Evolutionary conservation across 2,888 invertebrate species (phyloP).

Genomic region (Deilephila porcellus): DNA sequence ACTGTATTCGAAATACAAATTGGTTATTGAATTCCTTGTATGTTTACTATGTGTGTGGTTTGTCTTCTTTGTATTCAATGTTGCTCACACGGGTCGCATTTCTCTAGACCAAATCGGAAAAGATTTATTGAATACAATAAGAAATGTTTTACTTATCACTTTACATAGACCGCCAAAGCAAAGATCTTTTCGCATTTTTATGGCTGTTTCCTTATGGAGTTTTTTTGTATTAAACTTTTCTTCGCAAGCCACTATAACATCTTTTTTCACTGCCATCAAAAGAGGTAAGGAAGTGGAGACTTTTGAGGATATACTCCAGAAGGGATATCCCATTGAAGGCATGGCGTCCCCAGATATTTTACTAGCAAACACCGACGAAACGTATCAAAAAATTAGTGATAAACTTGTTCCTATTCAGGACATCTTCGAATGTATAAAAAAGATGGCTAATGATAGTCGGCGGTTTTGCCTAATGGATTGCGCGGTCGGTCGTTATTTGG

Average conservation of each 20-base stretch:
- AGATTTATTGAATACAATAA: conserved; percentile 68
- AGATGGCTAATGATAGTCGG: conserved; percentile 60
- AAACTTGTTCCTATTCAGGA: conserved; percentile 59
- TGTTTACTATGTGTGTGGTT: conserved; percentile 70
- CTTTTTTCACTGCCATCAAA: conserved; percentile 72
- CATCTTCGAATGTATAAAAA: conserved; percentile 60
- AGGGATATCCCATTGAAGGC: conserved; percentile 72
- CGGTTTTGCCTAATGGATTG: conserved; percentile 77
- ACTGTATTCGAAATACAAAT: conserved; percentile 48
- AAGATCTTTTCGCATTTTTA: conserved; percentile 65
- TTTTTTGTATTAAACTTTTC: conserved; percentile 74
- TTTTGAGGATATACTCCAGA: conserved; percentile 72
- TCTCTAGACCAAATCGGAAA: conserved; percentile 69
- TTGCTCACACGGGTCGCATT: conserved; percentile 50
- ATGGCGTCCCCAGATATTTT: conserved; percentile 74
- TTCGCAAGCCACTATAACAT: conserved; percentile 74
- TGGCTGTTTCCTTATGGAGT: conserved; percentile 69
- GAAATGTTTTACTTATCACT: conserved; percentile 63
- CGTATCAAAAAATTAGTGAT: conserved; percentile 63
- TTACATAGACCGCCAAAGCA: conserved; percentile 63
- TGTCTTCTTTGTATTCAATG: conserved; percentile 62
- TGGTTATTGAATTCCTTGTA: conserved; percentile 51
- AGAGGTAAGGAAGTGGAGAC: conserved; percentile 76
- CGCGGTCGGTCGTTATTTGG: conserved; percentile 66
- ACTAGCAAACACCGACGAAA: conserved; percentile 70